Conservation (phyloP, 35 echinoderm and acorn worm genomes). For the Chiridota heheva region DNA sequence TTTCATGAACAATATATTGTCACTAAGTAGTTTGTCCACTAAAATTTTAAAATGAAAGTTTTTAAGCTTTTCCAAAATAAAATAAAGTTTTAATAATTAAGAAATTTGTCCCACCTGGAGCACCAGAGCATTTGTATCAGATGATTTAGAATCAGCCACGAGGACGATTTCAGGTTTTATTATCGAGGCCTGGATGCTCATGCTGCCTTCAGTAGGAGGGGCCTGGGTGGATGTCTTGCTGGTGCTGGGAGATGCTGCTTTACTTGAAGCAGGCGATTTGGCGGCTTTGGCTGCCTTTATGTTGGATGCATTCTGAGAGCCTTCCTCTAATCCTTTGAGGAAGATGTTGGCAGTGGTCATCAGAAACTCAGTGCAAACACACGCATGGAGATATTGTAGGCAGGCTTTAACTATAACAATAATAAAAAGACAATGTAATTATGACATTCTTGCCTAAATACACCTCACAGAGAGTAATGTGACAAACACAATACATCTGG, state of each 20-base stretch:
- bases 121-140: constrained; percentile 90
- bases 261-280: neutral
- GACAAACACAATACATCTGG: too few relatives aligned
- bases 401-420: constrained; percentile 63
- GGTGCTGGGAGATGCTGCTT: neutral
- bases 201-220: constrained; percentile 18
- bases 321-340: constrained; percentile 74
- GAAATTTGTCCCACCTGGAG: constrained; percentile 57
- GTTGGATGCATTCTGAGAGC: constrained; percentile 14
- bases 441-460: too few relatives aligned
- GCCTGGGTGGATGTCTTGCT: neutral
- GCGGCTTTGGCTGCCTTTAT: constrained; percentile 16
- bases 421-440: neutral
- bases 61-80: too few relatives aligned
- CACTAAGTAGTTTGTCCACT: too few relatives aligned
- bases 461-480: too few relatives aligned
- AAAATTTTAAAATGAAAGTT: too few relatives aligned
- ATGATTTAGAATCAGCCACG: constrained; percentile 70
- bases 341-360: constrained; percentile 93
- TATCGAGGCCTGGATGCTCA: constrained; percentile 68
- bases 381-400: constrained; percentile 73
- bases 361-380: constrained; percentile 88
- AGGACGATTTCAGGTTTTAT: constrained; percentile 89
- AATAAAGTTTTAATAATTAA: too few relatives aligned
- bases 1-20: too few relatives aligned